These are phyloP conservation scores for Ophraella communa DNA, from an alignment of 2,888 invertebrate genomes.

Conservation along the genomic window DNA sequence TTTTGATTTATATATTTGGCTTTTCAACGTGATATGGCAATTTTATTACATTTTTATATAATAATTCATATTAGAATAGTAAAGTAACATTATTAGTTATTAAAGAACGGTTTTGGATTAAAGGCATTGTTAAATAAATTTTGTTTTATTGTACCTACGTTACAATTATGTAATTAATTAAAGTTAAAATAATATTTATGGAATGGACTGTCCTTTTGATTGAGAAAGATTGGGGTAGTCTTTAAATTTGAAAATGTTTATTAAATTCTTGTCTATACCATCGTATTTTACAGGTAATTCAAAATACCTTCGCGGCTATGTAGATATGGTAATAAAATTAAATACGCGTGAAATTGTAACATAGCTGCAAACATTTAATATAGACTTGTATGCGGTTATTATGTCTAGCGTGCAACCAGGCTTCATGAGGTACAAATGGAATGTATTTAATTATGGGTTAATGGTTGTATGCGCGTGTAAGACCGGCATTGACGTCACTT, in stretches of 20 bases:
- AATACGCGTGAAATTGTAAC: constrained; percentile 58
- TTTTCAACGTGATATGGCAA: background rate
- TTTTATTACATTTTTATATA: background rate
- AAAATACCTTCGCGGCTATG: constrained; percentile 47
- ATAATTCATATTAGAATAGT: background rate
- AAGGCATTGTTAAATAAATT: too few species aligned
- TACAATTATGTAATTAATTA: too few species aligned
- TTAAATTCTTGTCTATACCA: constrained; percentile 35
- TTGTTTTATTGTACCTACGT: too few species aligned
- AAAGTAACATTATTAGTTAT: too few species aligned
- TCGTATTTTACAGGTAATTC: constrained; percentile 42
- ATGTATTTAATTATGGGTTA: constrained; percentile 60
- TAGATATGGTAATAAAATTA: constrained; percentile 55
- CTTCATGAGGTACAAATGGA: constrained; percentile 59
- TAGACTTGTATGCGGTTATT: constrained; percentile 50
- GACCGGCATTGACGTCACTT: constrained; percentile 32
- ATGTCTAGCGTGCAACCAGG: constrained; percentile 43
- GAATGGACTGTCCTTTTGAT: background rate
- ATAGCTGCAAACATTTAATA: constrained; percentile 57
- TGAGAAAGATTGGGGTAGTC: too few species aligned
- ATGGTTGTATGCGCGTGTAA: constrained; percentile 55
- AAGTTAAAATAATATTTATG: too few species aligned
- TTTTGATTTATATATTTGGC: constrained; percentile 3
- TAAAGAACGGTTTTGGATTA: too few species aligned
- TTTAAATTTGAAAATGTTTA: constrained; percentile 16